Percentiles rank a stretch among this genome's conserved stretches.
Conservation (phyloP, 2,113 vertebrate species). For the Cyanistes caeruleus region DNA sequence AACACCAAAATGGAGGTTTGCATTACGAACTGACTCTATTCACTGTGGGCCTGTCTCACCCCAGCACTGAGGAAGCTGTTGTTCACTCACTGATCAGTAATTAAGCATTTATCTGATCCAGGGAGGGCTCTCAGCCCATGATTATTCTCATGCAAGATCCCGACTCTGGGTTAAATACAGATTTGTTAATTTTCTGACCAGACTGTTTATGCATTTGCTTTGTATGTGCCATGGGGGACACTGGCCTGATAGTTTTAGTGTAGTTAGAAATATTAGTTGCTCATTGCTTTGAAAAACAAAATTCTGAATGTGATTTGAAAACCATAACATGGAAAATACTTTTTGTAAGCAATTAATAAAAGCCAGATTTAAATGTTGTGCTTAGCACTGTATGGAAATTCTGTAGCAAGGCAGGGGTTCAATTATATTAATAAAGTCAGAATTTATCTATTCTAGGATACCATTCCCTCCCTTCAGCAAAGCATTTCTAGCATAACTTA, state of each 20-base stretch:
- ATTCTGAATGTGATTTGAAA: not conserved
- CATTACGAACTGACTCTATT: not conserved
- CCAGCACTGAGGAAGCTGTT: not conserved
- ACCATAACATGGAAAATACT: not conserved
- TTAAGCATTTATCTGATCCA: not conserved
- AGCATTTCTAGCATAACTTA: not conserved
- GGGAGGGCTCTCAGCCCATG: not conserved
- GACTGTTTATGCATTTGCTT: not conserved
- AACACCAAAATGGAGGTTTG: not conserved
- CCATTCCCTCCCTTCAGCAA: not conserved
- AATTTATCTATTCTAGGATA: not conserved
- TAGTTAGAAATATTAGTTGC: not conserved
- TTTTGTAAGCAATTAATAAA: not conserved
- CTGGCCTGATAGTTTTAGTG: not conserved
- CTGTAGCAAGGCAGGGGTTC: not conserved
- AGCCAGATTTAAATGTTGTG: not conserved
- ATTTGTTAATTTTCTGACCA: not conserved
- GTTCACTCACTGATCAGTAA: not conserved
- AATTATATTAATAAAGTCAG: not conserved
- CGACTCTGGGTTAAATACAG: not conserved
- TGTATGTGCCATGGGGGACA: not conserved
- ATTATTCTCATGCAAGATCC: not conserved
- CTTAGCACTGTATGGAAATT: not conserved
- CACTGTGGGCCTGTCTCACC: not conserved
- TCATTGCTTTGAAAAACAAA: not conserved